These are phyloP conservation scores for Burhinus oedicnemus DNA, from an alignment of 2,113 vertebrate genomes.

Conservation along the genomic window DNA sequence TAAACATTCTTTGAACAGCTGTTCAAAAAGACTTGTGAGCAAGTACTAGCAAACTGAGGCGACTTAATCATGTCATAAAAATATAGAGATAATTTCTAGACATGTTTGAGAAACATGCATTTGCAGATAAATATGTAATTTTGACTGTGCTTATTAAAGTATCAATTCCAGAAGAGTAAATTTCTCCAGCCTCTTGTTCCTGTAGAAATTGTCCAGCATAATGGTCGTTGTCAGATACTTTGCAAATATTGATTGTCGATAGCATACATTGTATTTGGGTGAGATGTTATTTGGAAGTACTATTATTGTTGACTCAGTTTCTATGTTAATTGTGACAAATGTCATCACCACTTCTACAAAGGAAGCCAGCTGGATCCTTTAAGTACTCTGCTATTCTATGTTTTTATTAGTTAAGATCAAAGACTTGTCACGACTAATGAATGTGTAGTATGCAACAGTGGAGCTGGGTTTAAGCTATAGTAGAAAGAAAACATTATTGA, in stretches of 20 bases:
- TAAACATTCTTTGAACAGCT: not conserved
- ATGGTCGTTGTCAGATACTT: not conserved
- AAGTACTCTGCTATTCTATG: not conserved
- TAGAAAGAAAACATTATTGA: not conserved
- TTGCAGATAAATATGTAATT: not conserved
- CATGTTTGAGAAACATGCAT: rapidly evolving
- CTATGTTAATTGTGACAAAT: not conserved
- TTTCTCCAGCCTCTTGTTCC: not conserved
- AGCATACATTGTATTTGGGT: not conserved
- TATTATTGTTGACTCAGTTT: not conserved
- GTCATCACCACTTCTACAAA: not conserved
- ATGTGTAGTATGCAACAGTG: not conserved
- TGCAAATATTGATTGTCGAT: not conserved
- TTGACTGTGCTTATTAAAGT: not conserved
- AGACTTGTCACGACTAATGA: not conserved
- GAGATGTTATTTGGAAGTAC: not conserved
- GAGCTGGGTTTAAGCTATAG: not conserved
- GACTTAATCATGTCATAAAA: not conserved
- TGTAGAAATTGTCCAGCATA: not conserved
- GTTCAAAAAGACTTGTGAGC: not conserved
- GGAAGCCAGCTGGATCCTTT: not conserved
- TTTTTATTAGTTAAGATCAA: not conserved
- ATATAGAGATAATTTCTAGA: not conserved
- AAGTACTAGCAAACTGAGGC: not conserved
- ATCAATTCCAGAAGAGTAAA: rapidly evolving